Percentiles rank a stretch among this genome's conserved stretches.
Conservation (phyloP, 2,797 vertebrate genomes). For the Malacoraja senta region DNA sequence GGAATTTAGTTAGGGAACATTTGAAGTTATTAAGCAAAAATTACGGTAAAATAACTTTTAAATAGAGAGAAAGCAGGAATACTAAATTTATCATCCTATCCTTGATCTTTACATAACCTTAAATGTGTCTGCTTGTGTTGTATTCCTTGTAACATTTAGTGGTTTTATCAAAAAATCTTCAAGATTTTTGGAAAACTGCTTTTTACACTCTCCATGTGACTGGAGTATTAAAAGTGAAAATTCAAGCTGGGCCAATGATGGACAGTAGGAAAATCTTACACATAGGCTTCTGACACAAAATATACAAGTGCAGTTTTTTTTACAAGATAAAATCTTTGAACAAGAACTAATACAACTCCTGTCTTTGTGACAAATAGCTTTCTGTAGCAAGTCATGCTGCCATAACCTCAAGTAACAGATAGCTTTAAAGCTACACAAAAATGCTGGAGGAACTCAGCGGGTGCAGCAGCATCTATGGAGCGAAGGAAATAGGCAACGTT, state of each 20-base stretch:
- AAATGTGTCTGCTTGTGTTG: no score
- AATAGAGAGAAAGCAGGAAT: no score
- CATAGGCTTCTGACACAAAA: not conserved
- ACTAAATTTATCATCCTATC: no score
- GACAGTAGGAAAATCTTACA: not conserved
- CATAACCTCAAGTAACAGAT: not conserved
- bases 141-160: no score
- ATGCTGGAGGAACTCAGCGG: no score
- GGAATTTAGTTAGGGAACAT: no score
- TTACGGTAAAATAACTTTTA: no score
- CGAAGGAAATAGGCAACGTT: no score
- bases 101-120: no score
- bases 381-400: not conserved
- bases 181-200: not conserved
- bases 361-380: conserved; percentile 6
- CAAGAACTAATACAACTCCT: not conserved
- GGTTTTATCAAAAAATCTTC: not conserved
- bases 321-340: conserved; percentile 24
- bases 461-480: no score
- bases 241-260: not conserved
- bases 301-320: not conserved
- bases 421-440: conserved; percentile 21
- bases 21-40: no score
- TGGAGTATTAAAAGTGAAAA: not conserved
- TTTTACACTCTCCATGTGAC: no score